Evolutionary conservation across 1,140 invertebrate species (phyloP).

Genomic region (Pogonus chalceus): DNA sequence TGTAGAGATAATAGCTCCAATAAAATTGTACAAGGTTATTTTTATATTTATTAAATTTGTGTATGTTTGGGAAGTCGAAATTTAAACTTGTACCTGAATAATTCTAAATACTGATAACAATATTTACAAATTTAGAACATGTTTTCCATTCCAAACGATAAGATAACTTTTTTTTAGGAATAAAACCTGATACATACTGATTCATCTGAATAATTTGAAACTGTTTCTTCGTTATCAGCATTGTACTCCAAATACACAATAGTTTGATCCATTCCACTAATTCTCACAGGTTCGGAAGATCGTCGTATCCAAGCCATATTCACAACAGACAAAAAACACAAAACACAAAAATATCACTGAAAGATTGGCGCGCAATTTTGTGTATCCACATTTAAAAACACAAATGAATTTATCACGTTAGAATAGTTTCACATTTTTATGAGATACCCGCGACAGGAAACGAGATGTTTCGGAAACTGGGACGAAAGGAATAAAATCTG

Average conservation of each 20-base stretch:
- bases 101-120: neutral
- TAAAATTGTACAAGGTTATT: neutral
- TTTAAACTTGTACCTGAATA: too few relatives aligned
- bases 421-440: neutral
- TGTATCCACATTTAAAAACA: neutral
- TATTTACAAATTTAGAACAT: neutral
- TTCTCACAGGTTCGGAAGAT: slow-evolving; percentile 14
- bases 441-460: neutral
- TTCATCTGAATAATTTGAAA: slow-evolving; percentile 21
- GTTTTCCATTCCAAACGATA: neutral
- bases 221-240: slow-evolving; percentile 15
- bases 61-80: neutral
- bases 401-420: neutral
- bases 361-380: neutral
- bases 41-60: neutral
- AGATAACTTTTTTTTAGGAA: neutral
- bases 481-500: neutral
- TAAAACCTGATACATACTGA: slow-evolving; percentile 22
- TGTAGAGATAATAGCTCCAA: neutral
- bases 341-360: neutral
- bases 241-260: slow-evolving; percentile 8
- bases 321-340: neutral
- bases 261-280: neutral
- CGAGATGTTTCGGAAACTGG: neutral
- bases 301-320: slow-evolving; percentile 20